These are phyloP conservation scores for Drosophila tropicalis DNA, from an alignment of 1,140 invertebrate genomes.

Conservation along the genomic window DNA sequence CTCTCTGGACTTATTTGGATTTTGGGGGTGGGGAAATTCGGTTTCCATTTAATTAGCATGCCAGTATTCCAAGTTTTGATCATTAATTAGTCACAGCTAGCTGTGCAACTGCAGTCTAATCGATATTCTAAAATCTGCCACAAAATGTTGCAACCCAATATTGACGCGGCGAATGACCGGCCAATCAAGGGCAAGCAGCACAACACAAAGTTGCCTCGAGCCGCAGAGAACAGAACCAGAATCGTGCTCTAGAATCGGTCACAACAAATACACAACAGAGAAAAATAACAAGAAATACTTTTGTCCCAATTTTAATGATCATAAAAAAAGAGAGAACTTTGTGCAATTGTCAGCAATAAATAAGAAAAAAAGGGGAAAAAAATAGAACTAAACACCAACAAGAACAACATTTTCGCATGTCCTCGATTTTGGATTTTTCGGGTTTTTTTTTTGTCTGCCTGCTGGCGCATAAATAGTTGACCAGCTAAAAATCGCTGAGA, in stretches of 20 bases:
- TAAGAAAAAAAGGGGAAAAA: constrained; percentile 66
- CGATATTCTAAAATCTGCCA: constrained; percentile 46
- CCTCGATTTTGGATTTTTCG: constrained; percentile 50
- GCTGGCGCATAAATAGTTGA: constrained; percentile 62
- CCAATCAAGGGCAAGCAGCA: constrained; percentile 56
- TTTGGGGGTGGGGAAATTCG: constrained; percentile 13
- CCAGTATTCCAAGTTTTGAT: constrained; percentile 43
- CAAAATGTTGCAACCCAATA: constrained; percentile 47
- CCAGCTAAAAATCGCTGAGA: constrained; percentile 32
- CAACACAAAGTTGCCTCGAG: constrained; percentile 25
- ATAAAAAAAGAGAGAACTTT: constrained; percentile 71
- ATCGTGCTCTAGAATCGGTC: constrained; percentile 63
- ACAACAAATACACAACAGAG: constrained; percentile 20
- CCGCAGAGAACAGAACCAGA: constrained; percentile 16
- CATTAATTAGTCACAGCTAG: constrained; percentile 70
- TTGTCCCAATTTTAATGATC: constrained; percentile 82
- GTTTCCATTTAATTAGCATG: constrained; percentile 69
- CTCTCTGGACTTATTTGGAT: background rate
- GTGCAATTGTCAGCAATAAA: constrained; percentile 82
- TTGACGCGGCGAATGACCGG: constrained; percentile 9
- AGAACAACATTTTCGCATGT: constrained; percentile 62
- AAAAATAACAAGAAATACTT: constrained; percentile 58
- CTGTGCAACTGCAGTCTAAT: constrained; percentile 34
- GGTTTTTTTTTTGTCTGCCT: constrained; percentile 50
- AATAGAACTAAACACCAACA: background rate